A percentile compares a stretch with the other conserved stretches of the same genome.
Conservation (phyloP, 2,113 vertebrate genomes). For the Scomber scombrus region DNA sequence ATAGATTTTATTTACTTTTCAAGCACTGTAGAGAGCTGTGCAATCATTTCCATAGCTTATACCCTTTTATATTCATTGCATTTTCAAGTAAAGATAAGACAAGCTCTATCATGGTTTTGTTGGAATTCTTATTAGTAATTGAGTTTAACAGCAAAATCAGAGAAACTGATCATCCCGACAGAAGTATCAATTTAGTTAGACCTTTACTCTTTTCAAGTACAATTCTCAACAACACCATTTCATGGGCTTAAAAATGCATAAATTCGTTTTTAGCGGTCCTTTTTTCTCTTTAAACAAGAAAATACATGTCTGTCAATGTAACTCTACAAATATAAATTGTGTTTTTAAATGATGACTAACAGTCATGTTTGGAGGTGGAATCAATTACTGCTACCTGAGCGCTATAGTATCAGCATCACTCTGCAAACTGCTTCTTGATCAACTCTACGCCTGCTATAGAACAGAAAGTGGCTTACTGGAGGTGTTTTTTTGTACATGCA, state of each 20-base stretch:
- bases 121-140: constrained; percentile 48
- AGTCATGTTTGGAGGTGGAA: constrained; percentile 71
- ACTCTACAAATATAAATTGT: constrained; percentile 80
- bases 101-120: constrained; percentile 51
- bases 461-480: constrained; percentile 46
- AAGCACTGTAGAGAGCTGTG: constrained; percentile 73
- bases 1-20: constrained; percentile 77
- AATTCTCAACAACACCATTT: constrained; percentile 68
- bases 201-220: constrained; percentile 69
- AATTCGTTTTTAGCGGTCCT: constrained; percentile 47
- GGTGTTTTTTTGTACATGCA: constrained; percentile 63
- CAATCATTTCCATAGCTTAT: constrained; percentile 74
- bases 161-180: constrained; percentile 44
- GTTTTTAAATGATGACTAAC: constrained; percentile 76
- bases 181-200: constrained; percentile 42
- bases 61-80: constrained; percentile 70
- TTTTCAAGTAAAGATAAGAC: constrained; percentile 76
- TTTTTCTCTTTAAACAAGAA: constrained; percentile 64
- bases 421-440: constrained; percentile 52
- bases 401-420: constrained; percentile 52
- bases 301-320: constrained; percentile 73
- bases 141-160: constrained; percentile 44
- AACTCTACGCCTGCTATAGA: constrained; percentile 11
- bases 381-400: constrained; percentile 72
- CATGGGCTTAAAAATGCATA: constrained; percentile 67